A percentile compares a stretch with the other conserved stretches of the same genome.
These are phyloP conservation scores for Drosophila kikkawai DNA, from an alignment of 1,140 invertebrate genomes.

Conservation along the genomic window DNA sequence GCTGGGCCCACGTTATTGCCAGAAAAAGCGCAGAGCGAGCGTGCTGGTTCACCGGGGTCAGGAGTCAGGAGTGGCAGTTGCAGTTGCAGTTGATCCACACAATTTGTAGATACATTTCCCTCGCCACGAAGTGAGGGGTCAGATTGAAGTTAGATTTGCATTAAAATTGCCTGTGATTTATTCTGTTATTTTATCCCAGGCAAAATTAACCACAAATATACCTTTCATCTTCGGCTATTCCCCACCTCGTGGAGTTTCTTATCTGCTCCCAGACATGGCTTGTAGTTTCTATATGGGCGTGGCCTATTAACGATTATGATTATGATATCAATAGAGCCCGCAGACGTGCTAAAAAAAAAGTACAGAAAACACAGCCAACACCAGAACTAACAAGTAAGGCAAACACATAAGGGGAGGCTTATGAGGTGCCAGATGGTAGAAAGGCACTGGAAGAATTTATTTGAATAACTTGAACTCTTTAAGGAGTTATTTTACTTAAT, in stretches of 20 bases:
- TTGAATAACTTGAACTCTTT: no score
- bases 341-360: slow-evolving; percentile 25
- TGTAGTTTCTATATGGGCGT: slow-evolving; percentile 68
- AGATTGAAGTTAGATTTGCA: slow-evolving; percentile 57
- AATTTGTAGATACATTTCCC: slow-evolving; percentile 76
- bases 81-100: slow-evolving; percentile 52
- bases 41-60: slow-evolving; percentile 79
- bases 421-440: neutral
- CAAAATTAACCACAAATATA: slow-evolving; percentile 31
- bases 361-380: slow-evolving; percentile 1
- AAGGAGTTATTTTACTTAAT: neutral
- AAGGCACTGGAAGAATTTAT: neutral
- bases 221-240: slow-evolving; percentile 22
- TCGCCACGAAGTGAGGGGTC: slow-evolving; percentile 60
- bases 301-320: slow-evolving; percentile 79
- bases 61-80: slow-evolving; percentile 20
- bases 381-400: slow-evolving; percentile 54
- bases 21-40: slow-evolving; percentile 62
- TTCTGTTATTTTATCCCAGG: slow-evolving; percentile 18
- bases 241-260: neutral
- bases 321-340: slow-evolving; percentile 66
- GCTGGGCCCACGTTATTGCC: slow-evolving; percentile 71
- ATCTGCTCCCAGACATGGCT: slow-evolving; percentile 22
- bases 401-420: slow-evolving; percentile 41
- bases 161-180: slow-evolving; percentile 62